A percentile compares a stretch with the other conserved stretches of the same genome.
Conservation (phyloP, 2,888 invertebrate species). For the Cephus sareptanus region DNA sequence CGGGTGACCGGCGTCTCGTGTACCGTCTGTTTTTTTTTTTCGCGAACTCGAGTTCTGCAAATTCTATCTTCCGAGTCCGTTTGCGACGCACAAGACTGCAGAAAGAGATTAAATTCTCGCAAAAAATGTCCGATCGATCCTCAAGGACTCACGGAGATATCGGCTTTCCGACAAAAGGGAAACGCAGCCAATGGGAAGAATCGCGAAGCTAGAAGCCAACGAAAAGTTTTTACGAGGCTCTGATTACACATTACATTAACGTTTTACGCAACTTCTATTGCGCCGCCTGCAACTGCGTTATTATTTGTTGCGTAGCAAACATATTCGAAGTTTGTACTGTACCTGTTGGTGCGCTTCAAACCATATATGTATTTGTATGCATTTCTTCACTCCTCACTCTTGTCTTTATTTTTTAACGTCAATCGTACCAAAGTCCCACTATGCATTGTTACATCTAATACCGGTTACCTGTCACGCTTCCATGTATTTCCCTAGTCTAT, state of each 20-base stretch:
- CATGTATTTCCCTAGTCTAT: background rate
- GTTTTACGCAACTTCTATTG: background rate
- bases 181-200: background rate
- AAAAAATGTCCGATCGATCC: background rate
- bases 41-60: slow-evolving; percentile 21
- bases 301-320: background rate
- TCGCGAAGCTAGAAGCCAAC: background rate
- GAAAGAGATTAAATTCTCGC: background rate
- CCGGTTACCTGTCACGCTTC: background rate
- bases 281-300: background rate
- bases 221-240: background rate
- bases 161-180: background rate
- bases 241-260: background rate
- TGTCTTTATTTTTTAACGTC: background rate
- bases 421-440: background rate
- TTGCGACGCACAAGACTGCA: background rate
- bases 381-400: background rate
- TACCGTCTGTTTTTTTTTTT: background rate
- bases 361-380: no score
- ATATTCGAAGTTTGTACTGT: background rate
- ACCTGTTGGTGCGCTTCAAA: background rate
- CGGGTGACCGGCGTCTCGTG: slow-evolving; percentile 20
- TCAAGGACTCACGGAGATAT: background rate
- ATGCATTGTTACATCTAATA: background rate
- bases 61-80: slow-evolving; percentile 23